These are phyloP conservation scores for Strongylocentrotus purpuratus DNA, from an alignment of 35 echinoderm and acorn worm genomes.

Conservation along the genomic window DNA sequence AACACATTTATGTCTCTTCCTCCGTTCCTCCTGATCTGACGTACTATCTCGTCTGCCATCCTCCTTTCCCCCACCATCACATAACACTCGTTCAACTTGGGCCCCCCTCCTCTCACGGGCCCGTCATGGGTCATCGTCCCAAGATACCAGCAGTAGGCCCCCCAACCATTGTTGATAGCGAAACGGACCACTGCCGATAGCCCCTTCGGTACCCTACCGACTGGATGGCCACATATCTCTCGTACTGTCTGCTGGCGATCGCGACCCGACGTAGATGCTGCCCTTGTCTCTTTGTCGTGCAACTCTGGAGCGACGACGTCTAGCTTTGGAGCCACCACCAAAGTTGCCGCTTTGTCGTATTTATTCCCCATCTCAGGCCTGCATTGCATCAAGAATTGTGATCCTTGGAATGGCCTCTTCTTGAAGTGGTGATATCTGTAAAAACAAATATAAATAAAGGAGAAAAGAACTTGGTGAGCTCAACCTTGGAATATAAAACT, in stretches of 20 bases:
- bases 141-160: not conserved
- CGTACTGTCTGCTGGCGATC: not conserved
- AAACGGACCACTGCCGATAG: not conserved
- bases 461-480: too few relatives aligned
- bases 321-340: too few relatives aligned
- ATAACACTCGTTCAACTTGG: not conserved
- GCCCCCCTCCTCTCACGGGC: not conserved
- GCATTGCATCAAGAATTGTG: too few relatives aligned
- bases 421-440: too few relatives aligned
- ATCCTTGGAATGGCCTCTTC: too few relatives aligned
- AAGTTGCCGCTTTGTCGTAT: not conserved
- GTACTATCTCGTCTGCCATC: not conserved
- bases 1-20: not conserved
- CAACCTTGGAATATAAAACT: too few relatives aligned
- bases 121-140: not conserved
- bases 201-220: not conserved
- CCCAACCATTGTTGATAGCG: not conserved
- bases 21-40: not conserved
- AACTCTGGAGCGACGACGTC: not conserved
- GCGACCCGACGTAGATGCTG: too few relatives aligned
- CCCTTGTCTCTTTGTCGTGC: not conserved
- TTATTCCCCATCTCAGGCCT: not conserved
- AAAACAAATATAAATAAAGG: too few relatives aligned
- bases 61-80: slow-evolving; percentile 1
- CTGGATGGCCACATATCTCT: not conserved